A percentile compares a stretch with the other conserved stretches of the same genome.
These are phyloP conservation scores for Cyanoliseus patagonus DNA, from an alignment of 2,113 vertebrate genomes.

Conservation along the genomic window DNA sequence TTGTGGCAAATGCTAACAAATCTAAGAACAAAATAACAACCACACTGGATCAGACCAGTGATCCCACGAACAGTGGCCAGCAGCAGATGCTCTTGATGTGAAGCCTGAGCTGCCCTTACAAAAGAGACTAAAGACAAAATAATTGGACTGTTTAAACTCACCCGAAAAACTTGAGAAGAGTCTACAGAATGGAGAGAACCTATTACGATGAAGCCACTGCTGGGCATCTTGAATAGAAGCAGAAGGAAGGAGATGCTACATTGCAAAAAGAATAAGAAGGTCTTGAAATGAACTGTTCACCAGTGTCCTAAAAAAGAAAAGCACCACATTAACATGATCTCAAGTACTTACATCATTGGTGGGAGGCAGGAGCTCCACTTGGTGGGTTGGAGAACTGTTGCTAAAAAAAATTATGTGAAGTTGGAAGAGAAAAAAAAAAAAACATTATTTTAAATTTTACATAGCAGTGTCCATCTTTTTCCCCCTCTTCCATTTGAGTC, in stretches of 20 bases:
- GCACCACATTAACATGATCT: slow-evolving; percentile 63
- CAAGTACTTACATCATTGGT: slow-evolving; percentile 88
- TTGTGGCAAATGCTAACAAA: background rate
- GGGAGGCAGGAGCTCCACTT: slow-evolving; percentile 81
- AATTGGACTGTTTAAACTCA: slow-evolving; percentile 60
- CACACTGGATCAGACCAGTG: background rate
- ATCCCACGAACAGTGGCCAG: background rate
- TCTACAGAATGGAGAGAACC: slow-evolving; percentile 91
- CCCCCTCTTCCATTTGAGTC: background rate
- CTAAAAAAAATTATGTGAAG: slow-evolving; percentile 72
- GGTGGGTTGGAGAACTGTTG: slow-evolving; percentile 87
- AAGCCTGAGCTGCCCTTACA: background rate
- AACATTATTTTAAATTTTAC: slow-evolving; percentile 18
- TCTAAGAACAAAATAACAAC: background rate
- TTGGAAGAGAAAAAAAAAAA: slow-evolving; percentile 29
- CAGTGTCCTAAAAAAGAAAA: slow-evolving; percentile 73
- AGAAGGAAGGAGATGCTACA: slow-evolving; percentile 88
- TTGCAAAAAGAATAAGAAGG: slow-evolving; percentile 83
- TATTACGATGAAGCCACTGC: slow-evolving; percentile 90
- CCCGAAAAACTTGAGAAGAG: slow-evolving; percentile 93
- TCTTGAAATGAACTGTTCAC: slow-evolving; percentile 75
- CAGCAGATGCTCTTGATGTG: background rate
- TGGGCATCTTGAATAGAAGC: slow-evolving; percentile 89
- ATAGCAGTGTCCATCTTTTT: background rate
- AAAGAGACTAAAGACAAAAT: background rate